Conservation (phyloP, 2,113 vertebrate species). For the Mohoua ochrocephala region DNA sequence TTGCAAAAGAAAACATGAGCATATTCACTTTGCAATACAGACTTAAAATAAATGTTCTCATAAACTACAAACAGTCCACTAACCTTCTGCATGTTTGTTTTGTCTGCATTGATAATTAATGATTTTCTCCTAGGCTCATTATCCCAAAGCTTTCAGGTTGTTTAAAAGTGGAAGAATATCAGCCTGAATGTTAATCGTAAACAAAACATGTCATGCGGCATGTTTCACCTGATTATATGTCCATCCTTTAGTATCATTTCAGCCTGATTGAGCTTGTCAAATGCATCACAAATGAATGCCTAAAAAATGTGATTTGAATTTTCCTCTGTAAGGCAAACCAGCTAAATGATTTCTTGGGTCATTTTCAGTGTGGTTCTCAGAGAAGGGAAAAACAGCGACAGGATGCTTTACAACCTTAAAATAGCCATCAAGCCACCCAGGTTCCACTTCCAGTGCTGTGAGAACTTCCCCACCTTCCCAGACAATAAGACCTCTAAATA, state of each 20-base stretch:
- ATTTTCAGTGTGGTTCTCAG: neutral
- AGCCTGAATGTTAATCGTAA: neutral
- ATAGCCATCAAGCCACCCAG: neutral
- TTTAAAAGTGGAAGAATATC: neutral
- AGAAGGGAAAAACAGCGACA: neutral
- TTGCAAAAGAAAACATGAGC: conserved; percentile 7
- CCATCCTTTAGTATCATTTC: neutral
- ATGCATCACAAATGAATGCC: neutral
- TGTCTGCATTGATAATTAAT: conserved; percentile 12
- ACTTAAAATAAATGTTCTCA: conserved; percentile 32
- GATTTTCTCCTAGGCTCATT: neutral
- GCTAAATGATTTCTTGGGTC: neutral
- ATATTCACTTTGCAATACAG: neutral
- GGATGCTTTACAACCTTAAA: neutral
- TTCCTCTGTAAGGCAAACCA: neutral
- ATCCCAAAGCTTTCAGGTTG: neutral
- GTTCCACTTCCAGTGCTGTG: neutral
- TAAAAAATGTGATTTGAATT: neutral
- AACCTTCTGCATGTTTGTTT: conserved; percentile 5
- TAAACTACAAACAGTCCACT: conserved; percentile 31
- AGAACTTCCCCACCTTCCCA: neutral
- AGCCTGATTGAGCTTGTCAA: neutral
- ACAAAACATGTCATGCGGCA: neutral
- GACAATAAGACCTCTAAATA: neutral
- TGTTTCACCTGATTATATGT: neutral